Evolutionary conservation across 2,888 invertebrate species (phyloP).

Genomic region (Heterodera filipjevi): DNA sequence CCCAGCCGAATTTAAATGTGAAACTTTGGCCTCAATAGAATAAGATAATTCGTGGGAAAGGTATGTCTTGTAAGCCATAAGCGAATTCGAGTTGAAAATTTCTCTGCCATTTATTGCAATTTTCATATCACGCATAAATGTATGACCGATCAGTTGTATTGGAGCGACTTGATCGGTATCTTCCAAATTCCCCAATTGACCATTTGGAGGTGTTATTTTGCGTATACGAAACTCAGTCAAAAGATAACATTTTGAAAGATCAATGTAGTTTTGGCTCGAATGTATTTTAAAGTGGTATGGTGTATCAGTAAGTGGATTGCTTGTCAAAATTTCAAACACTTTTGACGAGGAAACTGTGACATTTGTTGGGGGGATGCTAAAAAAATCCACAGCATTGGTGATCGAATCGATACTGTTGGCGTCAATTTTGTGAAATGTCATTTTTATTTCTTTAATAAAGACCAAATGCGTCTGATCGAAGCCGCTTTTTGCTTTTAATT

Average conservation of each 20-base stretch:
- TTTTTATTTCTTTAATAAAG: conserved; percentile 30
- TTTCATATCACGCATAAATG: background rate
- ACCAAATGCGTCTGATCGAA: conserved; percentile 24
- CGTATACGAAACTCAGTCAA: conserved; percentile 5
- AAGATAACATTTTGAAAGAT: conserved; percentile 7
- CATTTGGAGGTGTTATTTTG: background rate
- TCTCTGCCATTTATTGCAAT: conserved; percentile 10
- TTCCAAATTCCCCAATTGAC: background rate
- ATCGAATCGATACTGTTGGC: background rate
- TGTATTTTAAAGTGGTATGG: conserved; percentile 25
- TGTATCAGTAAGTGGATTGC: conserved; percentile 22
- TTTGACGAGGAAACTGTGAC: background rate
- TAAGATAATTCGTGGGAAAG: background rate
- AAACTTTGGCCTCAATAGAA: background rate
- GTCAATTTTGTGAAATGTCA: conserved; percentile 27
- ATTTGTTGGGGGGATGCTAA: conserved; percentile 18
- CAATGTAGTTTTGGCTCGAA: conserved; percentile 18
- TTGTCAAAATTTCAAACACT: conserved; percentile 16
- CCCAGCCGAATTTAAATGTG: conserved; percentile 1
- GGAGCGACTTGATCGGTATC: background rate
- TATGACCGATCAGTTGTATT: conserved; percentile 15
- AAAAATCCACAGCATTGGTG: conserved; percentile 20
- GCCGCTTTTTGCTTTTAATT: conserved; percentile 17
- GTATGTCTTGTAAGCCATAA: conserved; percentile 11
- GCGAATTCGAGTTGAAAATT: conserved; percentile 11